Conservation (phyloP, 1,140 invertebrate genomes). For the Achatina immaculata region DNA sequence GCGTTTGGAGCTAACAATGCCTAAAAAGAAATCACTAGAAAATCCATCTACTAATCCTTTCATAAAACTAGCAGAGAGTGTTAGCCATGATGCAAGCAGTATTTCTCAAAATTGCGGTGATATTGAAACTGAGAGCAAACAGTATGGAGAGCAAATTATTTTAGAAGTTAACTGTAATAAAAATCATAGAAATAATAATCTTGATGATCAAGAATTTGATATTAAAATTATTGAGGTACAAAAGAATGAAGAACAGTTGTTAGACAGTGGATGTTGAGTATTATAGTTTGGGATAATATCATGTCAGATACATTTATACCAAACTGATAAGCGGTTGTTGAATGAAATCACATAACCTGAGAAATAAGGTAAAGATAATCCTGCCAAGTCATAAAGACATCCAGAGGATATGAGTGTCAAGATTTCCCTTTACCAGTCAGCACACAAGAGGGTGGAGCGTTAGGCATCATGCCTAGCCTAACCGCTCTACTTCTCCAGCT, state of each 20-base stretch:
- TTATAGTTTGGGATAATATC: too few relatives aligned
- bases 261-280: too few relatives aligned
- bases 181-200: background rate
- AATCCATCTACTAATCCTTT: background rate
- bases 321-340: too few relatives aligned
- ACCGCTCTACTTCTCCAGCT: too few relatives aligned
- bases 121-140: background rate
- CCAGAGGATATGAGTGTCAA: too few relatives aligned
- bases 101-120: background rate
- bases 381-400: too few relatives aligned
- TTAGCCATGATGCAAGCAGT: background rate
- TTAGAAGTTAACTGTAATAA: background rate
- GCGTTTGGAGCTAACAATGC: constrained; percentile 51
- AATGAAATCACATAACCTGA: too few relatives aligned
- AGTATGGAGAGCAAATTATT: background rate
- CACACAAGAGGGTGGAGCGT: too few relatives aligned
- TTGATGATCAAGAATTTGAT: background rate
- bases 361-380: too few relatives aligned
- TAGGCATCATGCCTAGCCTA: too few relatives aligned
- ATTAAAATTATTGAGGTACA: background rate
- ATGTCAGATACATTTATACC: too few relatives aligned
- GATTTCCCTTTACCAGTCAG: too few relatives aligned
- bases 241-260: background rate
- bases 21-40: constrained; percentile 48
- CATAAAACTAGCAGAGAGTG: background rate